Conservation (phyloP, 2,888 invertebrate species). For the Drosophila infuscata region DNA sequence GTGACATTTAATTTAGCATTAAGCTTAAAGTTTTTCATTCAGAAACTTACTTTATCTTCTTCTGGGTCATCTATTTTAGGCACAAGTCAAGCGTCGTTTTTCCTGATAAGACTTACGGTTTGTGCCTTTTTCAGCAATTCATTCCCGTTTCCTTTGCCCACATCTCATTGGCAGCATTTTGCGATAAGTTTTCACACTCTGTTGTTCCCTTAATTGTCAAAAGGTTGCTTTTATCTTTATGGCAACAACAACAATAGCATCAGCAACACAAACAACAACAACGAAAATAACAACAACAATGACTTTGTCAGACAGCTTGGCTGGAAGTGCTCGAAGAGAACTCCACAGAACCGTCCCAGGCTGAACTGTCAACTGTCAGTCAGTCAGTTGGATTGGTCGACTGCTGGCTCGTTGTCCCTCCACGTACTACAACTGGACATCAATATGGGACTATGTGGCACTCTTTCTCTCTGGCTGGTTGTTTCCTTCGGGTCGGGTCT, state of each 20-base stretch:
- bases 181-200: slow-evolving; percentile 66
- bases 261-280: slow-evolving; percentile 25
- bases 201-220: slow-evolving; percentile 72
- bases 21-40: neutral
- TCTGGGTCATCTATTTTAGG: neutral
- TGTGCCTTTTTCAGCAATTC: slow-evolving; percentile 28
- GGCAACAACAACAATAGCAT: slow-evolving; percentile 32
- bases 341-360: slow-evolving; percentile 42
- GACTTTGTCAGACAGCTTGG: slow-evolving; percentile 71
- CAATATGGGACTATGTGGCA: slow-evolving; percentile 62
- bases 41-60: neutral
- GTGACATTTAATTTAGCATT: slow-evolving; percentile 5
- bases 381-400: slow-evolving; percentile 64
- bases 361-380: slow-evolving; percentile 78
- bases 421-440: slow-evolving; percentile 57
- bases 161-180: slow-evolving; percentile 43
- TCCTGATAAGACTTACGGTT: slow-evolving; percentile 41
- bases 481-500: slow-evolving; percentile 1
- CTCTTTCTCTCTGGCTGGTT: slow-evolving; percentile 16
- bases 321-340: slow-evolving; percentile 43
- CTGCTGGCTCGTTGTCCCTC: slow-evolving; percentile 25
- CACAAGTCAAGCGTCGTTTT: slow-evolving; percentile 5
- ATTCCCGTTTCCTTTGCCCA: slow-evolving; percentile 24
- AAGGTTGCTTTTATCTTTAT: slow-evolving; percentile 70
- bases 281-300: slow-evolving; percentile 36